Base-by-base conservation (phyloP, 2,888 invertebrate species). In the Apamea anceps region DNA sequence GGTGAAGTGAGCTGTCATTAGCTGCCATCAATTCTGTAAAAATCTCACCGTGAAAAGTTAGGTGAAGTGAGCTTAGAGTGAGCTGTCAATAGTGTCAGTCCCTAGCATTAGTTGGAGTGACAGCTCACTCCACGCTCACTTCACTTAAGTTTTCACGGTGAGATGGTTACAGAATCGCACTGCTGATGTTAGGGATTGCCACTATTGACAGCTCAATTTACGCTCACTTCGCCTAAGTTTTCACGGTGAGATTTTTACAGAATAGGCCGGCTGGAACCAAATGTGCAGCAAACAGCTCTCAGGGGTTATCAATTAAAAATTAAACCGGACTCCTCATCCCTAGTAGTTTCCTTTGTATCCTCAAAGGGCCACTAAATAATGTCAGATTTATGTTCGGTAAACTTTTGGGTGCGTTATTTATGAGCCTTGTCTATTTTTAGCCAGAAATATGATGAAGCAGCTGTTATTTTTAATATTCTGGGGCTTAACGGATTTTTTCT, bases 381-480 rank as follows among this genome's bases (percentile, higher is more conserved):
- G 54, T 32, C 75, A 66, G 78, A 80, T 75, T 86, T 83, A 76
- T 67, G 62, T 68, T 60, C 63, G 42, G 28, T 42, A 51, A 77
- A 82, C 25, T 85, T 85, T 77, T n/a, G 72, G 72, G 51, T 48
- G n/a, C n/a, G 54, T 77, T 79, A 81, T 85, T 77, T 81, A 79
- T 78, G 48, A 78, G 18, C n/a, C 10, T 13, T 25, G 32, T 51
- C 70, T 74, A 79, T 81, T 85, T 85, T 76, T 79, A 21, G 65
- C 13, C 15, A 37, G 78, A 77, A 82, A 71, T 71, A 62, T 60
- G 72, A 72, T 57, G 15, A 66, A 62, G 32, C 63, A 73, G 68
- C 37, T 72, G 72, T 65, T 51, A 77, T 71, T 32, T 71, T 45
- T 75, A 77, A 65, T 81, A 73, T 54, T 45, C 51, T 70, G 21